Percentiles rank a stretch among this genome's conserved stretches.
These are phyloP conservation scores for Electrophaes corylata DNA, from an alignment of 2,888 invertebrate genomes.

Conservation along the genomic window DNA sequence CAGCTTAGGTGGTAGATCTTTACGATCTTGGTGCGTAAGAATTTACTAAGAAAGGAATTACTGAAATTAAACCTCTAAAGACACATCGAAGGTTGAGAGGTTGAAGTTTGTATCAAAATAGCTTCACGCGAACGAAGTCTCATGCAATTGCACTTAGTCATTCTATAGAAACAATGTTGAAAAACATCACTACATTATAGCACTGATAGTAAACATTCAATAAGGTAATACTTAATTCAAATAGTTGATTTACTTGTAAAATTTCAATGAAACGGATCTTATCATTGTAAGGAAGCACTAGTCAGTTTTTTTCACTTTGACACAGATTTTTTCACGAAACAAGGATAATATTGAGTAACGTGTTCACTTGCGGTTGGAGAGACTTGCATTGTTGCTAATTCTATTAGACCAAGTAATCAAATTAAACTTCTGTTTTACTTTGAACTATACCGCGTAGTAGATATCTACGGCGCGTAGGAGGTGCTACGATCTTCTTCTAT, in stretches of 20 bases:
- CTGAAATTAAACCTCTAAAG: no score
- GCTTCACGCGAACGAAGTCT: no score
- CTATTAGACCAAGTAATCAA: conserved; percentile 28
- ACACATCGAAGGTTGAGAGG: no score
- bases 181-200: background rate
- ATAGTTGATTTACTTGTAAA: conserved; percentile 20
- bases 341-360: conserved; percentile 4
- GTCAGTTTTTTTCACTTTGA: no score
- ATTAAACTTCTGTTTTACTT: conserved; percentile 14
- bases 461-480: conserved; percentile 12
- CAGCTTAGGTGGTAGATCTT: no score
- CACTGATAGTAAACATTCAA: background rate
- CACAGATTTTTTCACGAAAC: conserved; percentile 17
- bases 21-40: no score
- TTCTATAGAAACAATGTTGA: no score
- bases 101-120: no score
- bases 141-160: no score
- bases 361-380: conserved; percentile 10
- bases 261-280: conserved; percentile 21
- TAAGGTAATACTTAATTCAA: conserved; percentile 3
- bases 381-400: conserved; percentile 24
- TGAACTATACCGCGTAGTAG: conserved; percentile 6
- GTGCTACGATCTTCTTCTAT: conserved; percentile 11
- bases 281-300: no score
- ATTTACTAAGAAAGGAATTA: no score